A percentile compares a stretch with the other conserved stretches of the same genome.
These are phyloP conservation scores for Dusona sp. DNA, from an alignment of 2,888 invertebrate species.

Conservation along the genomic window DNA sequence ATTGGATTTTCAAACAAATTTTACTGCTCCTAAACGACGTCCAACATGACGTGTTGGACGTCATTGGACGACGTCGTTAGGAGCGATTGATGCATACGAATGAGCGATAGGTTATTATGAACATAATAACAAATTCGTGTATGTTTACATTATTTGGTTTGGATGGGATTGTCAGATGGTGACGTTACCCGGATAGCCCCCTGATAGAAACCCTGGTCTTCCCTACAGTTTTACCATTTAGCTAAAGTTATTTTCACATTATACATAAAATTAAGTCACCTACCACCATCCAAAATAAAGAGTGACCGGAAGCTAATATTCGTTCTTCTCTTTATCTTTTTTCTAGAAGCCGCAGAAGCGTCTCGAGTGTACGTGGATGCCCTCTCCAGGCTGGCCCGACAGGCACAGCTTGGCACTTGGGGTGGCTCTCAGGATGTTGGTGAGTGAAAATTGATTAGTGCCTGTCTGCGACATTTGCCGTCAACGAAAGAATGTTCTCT, in stretches of 20 bases:
- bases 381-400: conserved; percentile 93
- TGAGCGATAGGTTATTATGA: too few species aligned
- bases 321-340: conserved; percentile 63
- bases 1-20: too few species aligned
- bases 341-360: conserved; percentile 94
- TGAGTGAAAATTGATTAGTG: conserved; percentile 85
- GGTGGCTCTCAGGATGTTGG: conserved; percentile 96
- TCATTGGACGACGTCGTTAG: too few species aligned
- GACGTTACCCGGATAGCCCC: too few species aligned
- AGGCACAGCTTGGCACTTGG: conserved; percentile 96
- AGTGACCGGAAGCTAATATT: conserved; percentile 29
- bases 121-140: too few species aligned
- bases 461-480: conserved; percentile 57
- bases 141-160: too few species aligned
- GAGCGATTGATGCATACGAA: too few species aligned
- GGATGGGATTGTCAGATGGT: too few species aligned
- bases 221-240: not conserved
- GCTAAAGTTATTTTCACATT: not conserved
- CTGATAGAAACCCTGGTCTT: too few species aligned
- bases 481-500: conserved; percentile 40
- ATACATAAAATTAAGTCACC: not conserved
- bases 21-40: too few species aligned
- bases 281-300: not conserved
- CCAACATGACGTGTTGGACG: too few species aligned
- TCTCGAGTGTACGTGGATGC: conserved; percentile 95